Percentiles rank a stretch among this genome's conserved stretches.
Conservation (phyloP, 2,797 vertebrate species). For the Salmo trutta region DNA sequence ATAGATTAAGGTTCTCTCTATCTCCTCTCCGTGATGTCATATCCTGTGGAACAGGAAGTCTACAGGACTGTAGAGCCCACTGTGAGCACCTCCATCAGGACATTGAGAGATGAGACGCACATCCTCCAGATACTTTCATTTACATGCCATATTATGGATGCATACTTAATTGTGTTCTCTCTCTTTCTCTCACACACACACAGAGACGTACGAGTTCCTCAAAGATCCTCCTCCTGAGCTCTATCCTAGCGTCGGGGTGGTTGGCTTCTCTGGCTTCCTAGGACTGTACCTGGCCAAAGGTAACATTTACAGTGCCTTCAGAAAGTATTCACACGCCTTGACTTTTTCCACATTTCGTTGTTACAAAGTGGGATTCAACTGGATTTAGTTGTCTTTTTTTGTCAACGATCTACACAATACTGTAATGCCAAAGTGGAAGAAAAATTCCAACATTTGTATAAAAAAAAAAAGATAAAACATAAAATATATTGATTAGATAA, state of each 20-base stretch:
- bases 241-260: conserved; percentile 85
- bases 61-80: conserved; percentile 80
- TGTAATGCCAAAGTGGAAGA: too few relatives aligned
- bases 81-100: conserved; percentile 71
- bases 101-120: conserved; percentile 76
- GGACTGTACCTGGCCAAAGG: conserved; percentile 79
- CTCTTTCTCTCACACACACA: conserved; percentile 4
- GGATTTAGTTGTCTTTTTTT: too few relatives aligned
- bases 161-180: background rate
- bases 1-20: background rate
- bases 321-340: too few relatives aligned
- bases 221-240: conserved; percentile 86
- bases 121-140: background rate
- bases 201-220: conserved; percentile 82
- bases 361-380: too few relatives aligned
- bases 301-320: background rate
- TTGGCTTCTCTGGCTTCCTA: conserved; percentile 88
- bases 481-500: too few relatives aligned
- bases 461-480: background rate
- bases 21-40: background rate
- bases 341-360: too few relatives aligned
- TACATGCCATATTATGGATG: background rate
- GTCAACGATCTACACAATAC: too few relatives aligned
- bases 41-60: conserved; percentile 66
- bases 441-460: too few relatives aligned